phyloP scores from a whole-genome alignment of 2,797 vertebrate species.

The Acanthornis magna region DNA sequence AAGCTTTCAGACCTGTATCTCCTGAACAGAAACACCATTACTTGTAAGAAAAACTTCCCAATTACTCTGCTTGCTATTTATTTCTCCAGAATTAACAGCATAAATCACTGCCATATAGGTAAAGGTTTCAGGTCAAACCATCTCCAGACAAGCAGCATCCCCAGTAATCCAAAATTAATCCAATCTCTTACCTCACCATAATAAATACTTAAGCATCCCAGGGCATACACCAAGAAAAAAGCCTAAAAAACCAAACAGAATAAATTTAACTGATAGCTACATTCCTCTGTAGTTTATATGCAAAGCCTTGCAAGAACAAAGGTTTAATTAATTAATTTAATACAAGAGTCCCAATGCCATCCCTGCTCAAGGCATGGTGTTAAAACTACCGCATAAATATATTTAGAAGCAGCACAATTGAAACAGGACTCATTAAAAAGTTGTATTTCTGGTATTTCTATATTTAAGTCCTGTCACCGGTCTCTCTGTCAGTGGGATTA shows the following conservation, averaged over 20 bases:
- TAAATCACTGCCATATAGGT: background rate
- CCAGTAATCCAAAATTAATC: background rate
- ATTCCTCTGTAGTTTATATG: background rate
- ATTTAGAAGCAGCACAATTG: background rate
- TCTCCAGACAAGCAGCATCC: background rate
- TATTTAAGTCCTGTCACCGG: background rate
- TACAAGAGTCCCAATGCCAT: background rate
- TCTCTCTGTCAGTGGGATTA: background rate
- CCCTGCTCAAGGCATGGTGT: background rate
- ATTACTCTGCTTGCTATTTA: background rate
- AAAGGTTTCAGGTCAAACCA: background rate
- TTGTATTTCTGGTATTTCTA: background rate
- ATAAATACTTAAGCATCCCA: constrained; percentile 88
- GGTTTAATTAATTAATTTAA: background rate
- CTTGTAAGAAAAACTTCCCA: background rate
- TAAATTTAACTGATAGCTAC: background rate
- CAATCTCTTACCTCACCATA: constrained; percentile 80
- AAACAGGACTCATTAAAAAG: background rate
- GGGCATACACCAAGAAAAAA: constrained; percentile 91
- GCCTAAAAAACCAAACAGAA: constrained; percentile 75
- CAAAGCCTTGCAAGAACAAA: background rate
- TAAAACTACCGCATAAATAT: rapidly evolving
- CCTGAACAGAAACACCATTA: background rate
- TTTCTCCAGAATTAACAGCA: background rate
- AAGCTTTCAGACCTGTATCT: background rate